Evolutionary conservation across 2,113 vertebrate species (phyloP).

Genomic region (Crotophaga sulcirostris): DNA sequence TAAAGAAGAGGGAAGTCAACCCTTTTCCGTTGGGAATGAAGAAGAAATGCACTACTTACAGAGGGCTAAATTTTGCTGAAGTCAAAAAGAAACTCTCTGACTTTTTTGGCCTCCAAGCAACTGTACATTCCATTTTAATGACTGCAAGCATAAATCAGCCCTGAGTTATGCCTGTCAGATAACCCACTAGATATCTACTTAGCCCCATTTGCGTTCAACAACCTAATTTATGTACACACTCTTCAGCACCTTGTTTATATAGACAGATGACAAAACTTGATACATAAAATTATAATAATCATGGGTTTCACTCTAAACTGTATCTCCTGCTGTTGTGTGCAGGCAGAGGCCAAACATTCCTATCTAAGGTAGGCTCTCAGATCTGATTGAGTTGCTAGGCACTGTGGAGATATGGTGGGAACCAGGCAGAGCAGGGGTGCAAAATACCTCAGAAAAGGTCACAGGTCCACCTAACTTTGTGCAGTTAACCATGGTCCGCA

Average conservation of each 20-base stretch:
- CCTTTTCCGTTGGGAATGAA: neutral
- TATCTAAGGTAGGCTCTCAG: neutral
- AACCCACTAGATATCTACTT: neutral
- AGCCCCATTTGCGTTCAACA: neutral
- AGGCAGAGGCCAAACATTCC: constrained; percentile 11
- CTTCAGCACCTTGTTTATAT: neutral
- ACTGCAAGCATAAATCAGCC: constrained; percentile 21
- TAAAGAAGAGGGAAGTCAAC: neutral
- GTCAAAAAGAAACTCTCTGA: neutral
- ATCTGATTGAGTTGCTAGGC: neutral
- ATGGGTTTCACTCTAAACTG: neutral
- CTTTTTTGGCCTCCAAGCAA: constrained; percentile 7
- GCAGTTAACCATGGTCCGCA: neutral
- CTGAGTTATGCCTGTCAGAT: constrained; percentile 31
- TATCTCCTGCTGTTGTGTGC: rapidly evolving
- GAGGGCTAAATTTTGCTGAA: neutral
- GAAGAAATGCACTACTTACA: neutral
- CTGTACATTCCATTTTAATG: constrained; percentile 37
- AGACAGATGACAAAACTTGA: constrained; percentile 1
- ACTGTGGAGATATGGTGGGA: neutral
- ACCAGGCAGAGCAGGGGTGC: neutral
- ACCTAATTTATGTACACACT: constrained; percentile 12
- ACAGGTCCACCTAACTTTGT: neutral
- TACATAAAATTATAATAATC: constrained; percentile 6
- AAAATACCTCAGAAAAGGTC: neutral